Base-by-base conservation (phyloP, 2,888 invertebrate genomes). In the Sarcophaga variegata region DNA sequence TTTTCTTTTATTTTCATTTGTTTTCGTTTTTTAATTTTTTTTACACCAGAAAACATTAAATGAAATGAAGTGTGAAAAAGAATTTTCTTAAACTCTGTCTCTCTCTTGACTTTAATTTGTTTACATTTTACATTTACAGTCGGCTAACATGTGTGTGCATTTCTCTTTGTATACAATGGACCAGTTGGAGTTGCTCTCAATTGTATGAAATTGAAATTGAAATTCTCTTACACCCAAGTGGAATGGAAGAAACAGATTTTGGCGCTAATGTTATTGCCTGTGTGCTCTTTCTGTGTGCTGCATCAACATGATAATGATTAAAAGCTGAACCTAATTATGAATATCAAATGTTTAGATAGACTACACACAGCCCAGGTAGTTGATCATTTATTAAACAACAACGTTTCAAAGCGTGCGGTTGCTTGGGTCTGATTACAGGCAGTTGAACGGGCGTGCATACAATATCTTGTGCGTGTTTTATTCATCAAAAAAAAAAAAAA, bases 311-410 rank as follows among this genome's bases (percentile, higher is more conserved):
- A 84, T 84, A 37, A 81, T 75, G 59, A 77, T 77, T 47, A 64
- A 64, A 79, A 59, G 45, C 67, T 69, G 25, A 45, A 66, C 60
- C 20, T 54, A 27, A 45, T 81, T 72, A 81, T 62, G 17, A 17
- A 2, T 17, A 62, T 70, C 12, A 72, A 84, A 84, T 81, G 72
- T 76, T 70, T 71, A 76, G 84, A 87, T 87, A 83, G 84, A 87
- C 84, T 87, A 84, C 76, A 81, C 81, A 75, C 22, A 62, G 75
- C 84, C 80, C 84, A 87, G 87, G 87, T 87, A 87, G 84, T 84
- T 82, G 87, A 87, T 82, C 87, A 82, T 84, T 87, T 84, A 87
- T 87, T 87, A 71, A 87, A 87, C 81, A 84, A 83, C 83, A 87
- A 87, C 87, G 87, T 84, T 63, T 84, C 78, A 78, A 84, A 87